A percentile compares a stretch with the other conserved stretches of the same genome.
phyloP scores from a whole-genome alignment of 2,113 vertebrate species.

The Phycodurus eques region DNA sequence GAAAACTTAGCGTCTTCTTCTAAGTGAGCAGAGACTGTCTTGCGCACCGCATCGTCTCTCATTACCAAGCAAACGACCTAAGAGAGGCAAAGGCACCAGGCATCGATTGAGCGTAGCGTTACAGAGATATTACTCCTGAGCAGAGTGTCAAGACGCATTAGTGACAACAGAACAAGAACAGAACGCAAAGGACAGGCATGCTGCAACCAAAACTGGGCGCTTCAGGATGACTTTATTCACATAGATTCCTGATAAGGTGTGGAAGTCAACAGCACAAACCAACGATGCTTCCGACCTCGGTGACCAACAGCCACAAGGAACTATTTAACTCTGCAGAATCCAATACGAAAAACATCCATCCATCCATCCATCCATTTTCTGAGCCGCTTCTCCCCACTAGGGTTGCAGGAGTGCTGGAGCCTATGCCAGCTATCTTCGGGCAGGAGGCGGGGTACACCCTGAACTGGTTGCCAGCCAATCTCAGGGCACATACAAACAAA shows the following conservation, averaged over 20 bases:
- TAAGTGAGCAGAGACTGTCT: conserved; percentile 38
- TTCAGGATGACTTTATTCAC: conserved; percentile 20
- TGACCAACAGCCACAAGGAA: conserved; percentile 15
- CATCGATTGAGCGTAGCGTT: conserved; percentile 67
- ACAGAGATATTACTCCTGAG: conserved; percentile 65
- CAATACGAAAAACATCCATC: conserved; percentile 23
- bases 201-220: conserved; percentile 16
- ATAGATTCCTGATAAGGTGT: conserved; percentile 10
- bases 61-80: conserved; percentile 71
- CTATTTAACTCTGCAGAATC: conserved; percentile 28
- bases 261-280: neutral
- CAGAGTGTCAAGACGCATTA: conserved; percentile 59
- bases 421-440: no score
- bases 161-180: conserved; percentile 44
- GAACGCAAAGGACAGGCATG: conserved; percentile 31
- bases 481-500: no score
- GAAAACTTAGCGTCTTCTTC: conserved; percentile 60
- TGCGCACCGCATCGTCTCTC: conserved; percentile 54
- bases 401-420: no score
- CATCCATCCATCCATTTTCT: no score
- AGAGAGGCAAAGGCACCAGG: conserved; percentile 60
- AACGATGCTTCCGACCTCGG: conserved; percentile 7
- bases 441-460: no score
- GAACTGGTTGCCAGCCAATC: no score
- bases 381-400: no score